Evolutionary conservation across 2,797 vertebrate genomes (phyloP), one percentile per base, ranked within the genome.

Genomic region (Hirundo rustica): DNA sequence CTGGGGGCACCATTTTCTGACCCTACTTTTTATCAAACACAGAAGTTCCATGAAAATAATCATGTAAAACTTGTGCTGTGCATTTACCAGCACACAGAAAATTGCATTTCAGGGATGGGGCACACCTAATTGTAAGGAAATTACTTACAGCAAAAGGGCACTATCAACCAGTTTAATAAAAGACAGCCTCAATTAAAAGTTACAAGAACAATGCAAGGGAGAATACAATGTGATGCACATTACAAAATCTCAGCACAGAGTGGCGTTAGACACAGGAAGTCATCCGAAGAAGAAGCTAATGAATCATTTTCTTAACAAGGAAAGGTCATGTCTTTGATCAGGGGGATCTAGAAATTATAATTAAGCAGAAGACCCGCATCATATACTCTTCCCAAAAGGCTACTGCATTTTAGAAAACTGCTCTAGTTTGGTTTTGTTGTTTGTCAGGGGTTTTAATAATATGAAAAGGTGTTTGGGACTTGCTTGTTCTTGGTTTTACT

Each of bases 111-210:
- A 91, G 88, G 71, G 54, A 95, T 42, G 53, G 87, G 73, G 77
- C 71, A 70, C 45, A 95, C 34, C 53, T 92, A 96, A 89, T 89
- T 93, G 95, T 73, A 70, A 91, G 85, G 48, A 96, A 96, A 96
- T 62, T 55, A 94, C 74, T 96, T 95, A 94, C 36, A 95, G 77
- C 8, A 13, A 96, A 93, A 92, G 19, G 10, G 71, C 45, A 85
- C 42, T 44, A 91, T 65, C 74, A 96, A 65, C 42, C 38, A 70
- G 42, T 11, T 17, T 85, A 96, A 96, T 75, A 95, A 95, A 72
- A 97, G 89, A 89, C 74, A 95, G 72, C 10, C 44, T 96, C 95
- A 93, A 91, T 96, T 96, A 95, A 92, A 97, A 97, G 77, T 93
- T 90, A 88, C 84, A 71, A 30, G 55, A 96, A 73, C n/a, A 74